Conservation (phyloP, 2,113 vertebrate genomes). For the Eublepharis macularius region DNA sequence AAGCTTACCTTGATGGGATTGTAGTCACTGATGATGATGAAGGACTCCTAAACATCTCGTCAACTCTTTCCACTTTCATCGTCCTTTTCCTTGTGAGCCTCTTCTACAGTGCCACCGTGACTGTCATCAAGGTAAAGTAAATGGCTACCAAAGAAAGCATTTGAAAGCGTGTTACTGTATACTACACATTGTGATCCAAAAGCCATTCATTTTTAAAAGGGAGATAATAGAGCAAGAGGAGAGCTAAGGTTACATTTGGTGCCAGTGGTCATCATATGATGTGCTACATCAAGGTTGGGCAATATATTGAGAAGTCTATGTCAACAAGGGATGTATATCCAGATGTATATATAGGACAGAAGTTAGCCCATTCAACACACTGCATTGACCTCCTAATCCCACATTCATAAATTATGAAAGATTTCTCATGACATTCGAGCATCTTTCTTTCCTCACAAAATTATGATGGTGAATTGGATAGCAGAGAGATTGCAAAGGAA, state of each 20-base stretch:
- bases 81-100: slow-evolving; percentile 86
- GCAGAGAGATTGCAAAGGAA: neutral
- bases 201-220: too few relatives aligned
- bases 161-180: too few relatives aligned
- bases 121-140: slow-evolving; percentile 72
- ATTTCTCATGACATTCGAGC: neutral
- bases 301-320: too few relatives aligned
- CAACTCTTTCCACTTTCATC: slow-evolving; percentile 79
- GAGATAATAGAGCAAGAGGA: too few relatives aligned
- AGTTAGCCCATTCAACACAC: too few relatives aligned
- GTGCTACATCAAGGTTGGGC: neutral
- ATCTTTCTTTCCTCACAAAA: neutral
- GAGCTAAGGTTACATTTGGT: neutral
- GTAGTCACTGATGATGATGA: slow-evolving; percentile 6
- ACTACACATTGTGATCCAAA: too few relatives aligned
- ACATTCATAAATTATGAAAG: too few relatives aligned
- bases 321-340: neutral
- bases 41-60: slow-evolving; percentile 65
- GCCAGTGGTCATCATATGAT: neutral
- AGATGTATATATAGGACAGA: too few relatives aligned
- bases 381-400: too few relatives aligned
- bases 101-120: slow-evolving; percentile 82
- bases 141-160: too few relatives aligned
- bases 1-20: slow-evolving; percentile 7
- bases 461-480: too few relatives aligned